Conservation (phyloP, 2,113 vertebrate species). For the Alosa alosa region DNA sequence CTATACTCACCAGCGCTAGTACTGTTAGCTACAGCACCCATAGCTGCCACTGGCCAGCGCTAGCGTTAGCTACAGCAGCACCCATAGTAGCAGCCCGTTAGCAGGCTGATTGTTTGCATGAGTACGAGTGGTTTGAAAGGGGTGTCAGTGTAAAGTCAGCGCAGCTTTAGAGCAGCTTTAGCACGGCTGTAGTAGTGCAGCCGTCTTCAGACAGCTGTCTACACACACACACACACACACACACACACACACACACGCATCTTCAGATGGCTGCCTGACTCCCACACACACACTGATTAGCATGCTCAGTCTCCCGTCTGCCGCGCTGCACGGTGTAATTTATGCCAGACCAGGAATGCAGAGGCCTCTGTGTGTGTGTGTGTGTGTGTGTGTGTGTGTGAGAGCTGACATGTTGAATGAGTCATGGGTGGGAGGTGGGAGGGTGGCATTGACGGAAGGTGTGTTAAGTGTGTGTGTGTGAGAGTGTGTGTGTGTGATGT, state of each 20-base stretch:
- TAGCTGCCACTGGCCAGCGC: too few relatives aligned
- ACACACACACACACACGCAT: too few relatives aligned
- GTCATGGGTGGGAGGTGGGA: slow-evolving; percentile 8
- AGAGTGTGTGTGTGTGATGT: too few relatives aligned
- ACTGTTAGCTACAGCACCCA: too few relatives aligned
- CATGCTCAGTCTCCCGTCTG: slow-evolving; percentile 12
- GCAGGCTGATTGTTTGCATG: slow-evolving; percentile 33
- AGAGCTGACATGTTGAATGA: neutral
- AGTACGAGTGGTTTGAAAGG: neutral
- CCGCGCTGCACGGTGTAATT: slow-evolving; percentile 57
- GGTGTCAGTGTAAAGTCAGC: too few relatives aligned
- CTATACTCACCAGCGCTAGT: too few relatives aligned
- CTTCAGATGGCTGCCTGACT: too few relatives aligned
- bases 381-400: slow-evolving; percentile 20
- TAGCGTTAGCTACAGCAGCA: too few relatives aligned
- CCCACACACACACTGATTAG: neutral
- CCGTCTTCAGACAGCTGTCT: too few relatives aligned
- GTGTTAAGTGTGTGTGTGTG: slow-evolving; percentile 3
- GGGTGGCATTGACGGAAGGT: slow-evolving; percentile 11
- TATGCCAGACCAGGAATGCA: slow-evolving; percentile 65
- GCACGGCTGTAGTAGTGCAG: too few relatives aligned
- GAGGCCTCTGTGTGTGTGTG: neutral
- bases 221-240: too few relatives aligned
- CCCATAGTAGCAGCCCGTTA: slow-evolving; percentile 18
- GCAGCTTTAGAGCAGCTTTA: too few relatives aligned